phyloP scores from a whole-genome alignment of 1,140 invertebrate genomes.

The Calosoma granatense region DNA sequence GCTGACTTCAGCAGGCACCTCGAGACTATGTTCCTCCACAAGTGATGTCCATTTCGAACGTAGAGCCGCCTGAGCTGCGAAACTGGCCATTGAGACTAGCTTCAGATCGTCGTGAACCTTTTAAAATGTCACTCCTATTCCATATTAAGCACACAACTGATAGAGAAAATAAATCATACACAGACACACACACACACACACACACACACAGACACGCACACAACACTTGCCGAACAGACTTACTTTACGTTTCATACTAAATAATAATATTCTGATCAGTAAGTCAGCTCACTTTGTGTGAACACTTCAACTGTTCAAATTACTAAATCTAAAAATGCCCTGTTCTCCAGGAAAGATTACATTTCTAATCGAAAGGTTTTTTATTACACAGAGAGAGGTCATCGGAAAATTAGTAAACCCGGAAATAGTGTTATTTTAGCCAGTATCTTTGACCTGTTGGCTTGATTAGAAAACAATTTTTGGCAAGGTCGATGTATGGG shows the following conservation, averaged over 20 bases:
- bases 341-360: too few species aligned
- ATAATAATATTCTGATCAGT: not conserved
- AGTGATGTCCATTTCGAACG: conserved; percentile 54
- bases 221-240: too few species aligned
- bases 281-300: too few species aligned
- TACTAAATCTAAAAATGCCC: too few species aligned
- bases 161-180: not conserved
- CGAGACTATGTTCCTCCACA: conserved; percentile 50
- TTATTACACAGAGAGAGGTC: not conserved
- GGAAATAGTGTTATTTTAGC: not conserved
- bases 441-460: too few species aligned
- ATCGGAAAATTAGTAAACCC: not conserved
- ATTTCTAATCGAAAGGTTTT: not conserved
- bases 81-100: conserved; percentile 43
- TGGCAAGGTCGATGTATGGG: not conserved
- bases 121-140: not conserved
- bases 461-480: not conserved
- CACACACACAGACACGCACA: too few species aligned
- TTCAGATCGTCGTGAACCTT: not conserved
- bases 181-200: too few species aligned
- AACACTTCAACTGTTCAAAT: too few species aligned
- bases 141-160: not conserved
- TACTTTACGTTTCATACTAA: not conserved
- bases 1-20: conserved; percentile 53
- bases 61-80: conserved; percentile 51